Evolutionary conservation across 1,140 invertebrate species (phyloP).

Genomic region (Camponotus vicinus): DNA sequence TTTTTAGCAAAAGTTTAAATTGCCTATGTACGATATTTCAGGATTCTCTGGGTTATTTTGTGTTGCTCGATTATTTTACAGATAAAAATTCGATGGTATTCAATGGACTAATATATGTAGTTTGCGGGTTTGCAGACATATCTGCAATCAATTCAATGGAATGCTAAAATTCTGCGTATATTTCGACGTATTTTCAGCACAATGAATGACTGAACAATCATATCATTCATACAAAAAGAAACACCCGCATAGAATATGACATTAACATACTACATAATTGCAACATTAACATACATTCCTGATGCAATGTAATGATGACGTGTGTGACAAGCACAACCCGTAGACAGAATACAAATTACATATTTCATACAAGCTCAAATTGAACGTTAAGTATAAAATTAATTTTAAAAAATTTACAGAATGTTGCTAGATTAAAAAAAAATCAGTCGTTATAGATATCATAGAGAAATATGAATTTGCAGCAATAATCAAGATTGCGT

Average conservation of each 20-base stretch:
- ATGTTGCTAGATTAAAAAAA: neutral
- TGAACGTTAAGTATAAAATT: neutral
- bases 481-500: neutral
- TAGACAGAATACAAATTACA: neutral
- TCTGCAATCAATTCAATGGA: neutral
- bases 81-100: slow-evolving; percentile 3
- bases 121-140: neutral
- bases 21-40: no score
- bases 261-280: slow-evolving; percentile 12
- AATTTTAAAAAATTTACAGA: neutral
- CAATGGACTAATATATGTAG: neutral
- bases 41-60: neutral
- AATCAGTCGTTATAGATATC: neutral
- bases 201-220: slow-evolving; percentile 29
- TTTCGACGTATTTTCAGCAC: slow-evolving; percentile 20
- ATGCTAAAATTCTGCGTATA: neutral
- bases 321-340: neutral
- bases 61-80: neutral
- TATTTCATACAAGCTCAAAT: neutral
- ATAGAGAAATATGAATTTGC: neutral
- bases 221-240: slow-evolving; percentile 24
- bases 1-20: neutral
- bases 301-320: neutral
- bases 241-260: neutral
- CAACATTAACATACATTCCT: neutral